These are phyloP conservation scores for Alectura lathami DNA, from an alignment of 2,113 vertebrate genomes.

Conservation along the genomic window DNA sequence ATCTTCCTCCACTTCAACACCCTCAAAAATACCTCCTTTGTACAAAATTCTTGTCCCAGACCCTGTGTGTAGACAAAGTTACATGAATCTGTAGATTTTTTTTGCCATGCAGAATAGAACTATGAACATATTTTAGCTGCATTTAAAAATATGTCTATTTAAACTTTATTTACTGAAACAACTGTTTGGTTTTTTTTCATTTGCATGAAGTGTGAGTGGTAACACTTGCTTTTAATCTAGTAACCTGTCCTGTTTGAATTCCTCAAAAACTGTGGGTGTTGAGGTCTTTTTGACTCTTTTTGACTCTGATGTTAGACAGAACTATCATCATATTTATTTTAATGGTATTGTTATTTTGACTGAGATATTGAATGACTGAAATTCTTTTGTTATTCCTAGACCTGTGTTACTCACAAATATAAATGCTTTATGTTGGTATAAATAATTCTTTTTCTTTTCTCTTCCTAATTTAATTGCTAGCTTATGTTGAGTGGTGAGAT, in stretches of 20 bases:
- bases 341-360: not conserved
- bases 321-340: not conserved
- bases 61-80: not conserved
- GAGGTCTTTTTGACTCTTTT: too few relatives aligned
- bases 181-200: not conserved
- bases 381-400: not conserved
- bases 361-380: not conserved
- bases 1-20: not conserved
- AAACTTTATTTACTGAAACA: not conserved
- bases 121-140: not conserved
- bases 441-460: not conserved
- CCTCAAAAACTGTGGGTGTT: not conserved
- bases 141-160: constrained; percentile 4
- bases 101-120: not conserved
- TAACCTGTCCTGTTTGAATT: not conserved
- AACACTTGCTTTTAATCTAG: not conserved
- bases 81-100: not conserved
- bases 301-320: too few relatives aligned
- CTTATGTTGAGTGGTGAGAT: not conserved
- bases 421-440: not conserved
- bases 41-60: not conserved
- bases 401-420: not conserved
- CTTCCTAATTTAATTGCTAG: not conserved
- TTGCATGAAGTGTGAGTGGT: not conserved
- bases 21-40: not conserved